A percentile compares a stretch with the other conserved stretches of the same genome.
Evolutionary conservation across 1,140 invertebrate species (phyloP).

Genomic region (Drosophila burlai): DNA sequence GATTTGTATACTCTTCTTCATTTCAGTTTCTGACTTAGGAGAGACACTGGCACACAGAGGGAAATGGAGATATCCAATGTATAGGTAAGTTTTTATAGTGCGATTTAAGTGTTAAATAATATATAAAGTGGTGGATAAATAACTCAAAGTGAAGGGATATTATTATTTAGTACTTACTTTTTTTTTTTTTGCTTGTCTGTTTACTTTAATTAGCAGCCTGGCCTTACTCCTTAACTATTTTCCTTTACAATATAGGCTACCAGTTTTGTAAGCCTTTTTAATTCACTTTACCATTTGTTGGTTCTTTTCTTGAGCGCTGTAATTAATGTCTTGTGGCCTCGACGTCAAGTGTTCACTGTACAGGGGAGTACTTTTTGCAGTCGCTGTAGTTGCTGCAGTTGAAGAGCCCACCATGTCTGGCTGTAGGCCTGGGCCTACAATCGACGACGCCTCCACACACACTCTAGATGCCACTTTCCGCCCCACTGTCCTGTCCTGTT

Average conservation of each 20-base stretch:
- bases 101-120: neutral
- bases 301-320: conserved; percentile 42
- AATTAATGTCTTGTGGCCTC: conserved; percentile 43
- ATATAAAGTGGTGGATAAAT: too few relatives aligned
- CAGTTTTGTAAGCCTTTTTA: conserved; percentile 4
- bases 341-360: conserved; percentile 52
- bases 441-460: conserved; percentile 39
- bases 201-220: conserved; percentile 1
- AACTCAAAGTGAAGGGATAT: neutral
- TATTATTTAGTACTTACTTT: neutral
- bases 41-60: neutral
- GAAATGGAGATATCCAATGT: conserved; percentile 8
- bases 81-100: conserved; percentile 13
- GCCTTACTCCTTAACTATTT: neutral
- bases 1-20: neutral
- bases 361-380: conserved; percentile 36
- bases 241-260: neutral
- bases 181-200: neutral
- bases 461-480: conserved; percentile 16
- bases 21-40: conserved; percentile 5
- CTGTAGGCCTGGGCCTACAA: conserved; percentile 33
- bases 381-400: conserved; percentile 23
- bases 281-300: conserved; percentile 36
- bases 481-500: conserved; percentile 8
- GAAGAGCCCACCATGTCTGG: conserved; percentile 44